Conservation (phyloP, 2,888 invertebrate genomes). For the Toxonevra muliebris region DNA sequence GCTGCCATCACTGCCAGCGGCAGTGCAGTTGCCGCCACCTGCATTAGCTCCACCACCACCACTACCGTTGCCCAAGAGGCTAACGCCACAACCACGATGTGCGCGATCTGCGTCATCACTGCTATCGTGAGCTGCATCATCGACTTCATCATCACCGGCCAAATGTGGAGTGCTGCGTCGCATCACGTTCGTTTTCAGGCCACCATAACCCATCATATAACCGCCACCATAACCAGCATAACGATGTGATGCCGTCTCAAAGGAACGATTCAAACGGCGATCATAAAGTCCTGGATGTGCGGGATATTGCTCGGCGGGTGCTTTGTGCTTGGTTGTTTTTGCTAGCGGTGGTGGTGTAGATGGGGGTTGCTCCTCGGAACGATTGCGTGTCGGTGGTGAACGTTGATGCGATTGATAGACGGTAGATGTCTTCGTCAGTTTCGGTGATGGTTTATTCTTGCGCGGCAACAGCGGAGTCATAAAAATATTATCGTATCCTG, state of each 20-base stretch:
- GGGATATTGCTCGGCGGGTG: slow-evolving; percentile 36
- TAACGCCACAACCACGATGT: slow-evolving; percentile 40
- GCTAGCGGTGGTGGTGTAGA: slow-evolving; percentile 29
- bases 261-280: slow-evolving; percentile 63
- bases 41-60: not conserved
- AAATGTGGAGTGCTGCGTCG: slow-evolving; percentile 63
- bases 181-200: slow-evolving; percentile 56
- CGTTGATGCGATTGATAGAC: slow-evolving; percentile 31
- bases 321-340: slow-evolving; percentile 1
- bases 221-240: slow-evolving; percentile 56
- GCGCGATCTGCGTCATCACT: slow-evolving; percentile 36
- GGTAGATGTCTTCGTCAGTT: slow-evolving; percentile 41
- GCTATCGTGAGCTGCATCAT: slow-evolving; percentile 34
- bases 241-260: slow-evolving; percentile 59
- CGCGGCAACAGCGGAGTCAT: slow-evolving; percentile 63
- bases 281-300: slow-evolving; percentile 61
- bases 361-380: slow-evolving; percentile 45
- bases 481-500: slow-evolving; percentile 64
- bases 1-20: slow-evolving; percentile 41
- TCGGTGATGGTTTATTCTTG: slow-evolving; percentile 59
- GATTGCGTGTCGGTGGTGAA: slow-evolving; percentile 42
- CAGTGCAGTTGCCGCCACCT: slow-evolving; percentile 15
- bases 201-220: slow-evolving; percentile 54
- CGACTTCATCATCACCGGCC: slow-evolving; percentile 45
- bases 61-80: slow-evolving; percentile 40